Base-by-base conservation (phyloP, 1,140 invertebrate genomes). In the Campoletis sonorensis region DNA sequence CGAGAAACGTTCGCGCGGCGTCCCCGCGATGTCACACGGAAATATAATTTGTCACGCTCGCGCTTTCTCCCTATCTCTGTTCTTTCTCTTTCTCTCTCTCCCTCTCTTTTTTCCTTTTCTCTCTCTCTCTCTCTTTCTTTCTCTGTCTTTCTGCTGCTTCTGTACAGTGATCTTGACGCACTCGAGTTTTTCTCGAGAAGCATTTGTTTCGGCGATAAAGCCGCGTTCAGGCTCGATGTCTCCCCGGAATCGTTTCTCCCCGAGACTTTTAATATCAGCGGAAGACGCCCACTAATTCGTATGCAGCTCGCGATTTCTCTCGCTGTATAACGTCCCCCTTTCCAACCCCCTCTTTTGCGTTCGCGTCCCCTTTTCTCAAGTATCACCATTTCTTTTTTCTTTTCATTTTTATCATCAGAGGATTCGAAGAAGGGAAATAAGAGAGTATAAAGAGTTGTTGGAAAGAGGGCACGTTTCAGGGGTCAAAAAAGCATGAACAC, bases 371-470 rank as follows among this genome's bases (percentile, higher is more conserved):
- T n/a, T n/a, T 37, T 37, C 26, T 30, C 40, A 21, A 70, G 67
- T 33, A 30, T 64, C 72, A 16, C 27, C 40, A n/a, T 27, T 79
- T 37, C 51, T 72, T 61, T 30, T 71, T 58, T 72, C 23, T 72
- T 18, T 58, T 51, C 49, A n/a, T 71, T 18, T 71, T 68, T 49
- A 40, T 79, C 67, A 67, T 81, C 30, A 76, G n/a, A n/a, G 54
- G 18, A 79, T 51, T 82, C 79, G 79, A 33, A 54, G 82, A 78
- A 82, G 72, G 79, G 68, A 70, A 40, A 51, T n/a, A 49, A 80
- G 61, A 73, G 70, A 51, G 61, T 7, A n/a, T n/a, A 49, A 80
- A 61, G 81, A 79, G 37, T 68, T 45, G 8, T n/a, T 70, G 67
- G 23, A 70, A 58, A 68, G 80, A 83, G 72, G 80, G 76, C 78